phyloP scores from a whole-genome alignment of 2,113 vertebrate genomes.

The Osmerus eperlanus region DNA sequence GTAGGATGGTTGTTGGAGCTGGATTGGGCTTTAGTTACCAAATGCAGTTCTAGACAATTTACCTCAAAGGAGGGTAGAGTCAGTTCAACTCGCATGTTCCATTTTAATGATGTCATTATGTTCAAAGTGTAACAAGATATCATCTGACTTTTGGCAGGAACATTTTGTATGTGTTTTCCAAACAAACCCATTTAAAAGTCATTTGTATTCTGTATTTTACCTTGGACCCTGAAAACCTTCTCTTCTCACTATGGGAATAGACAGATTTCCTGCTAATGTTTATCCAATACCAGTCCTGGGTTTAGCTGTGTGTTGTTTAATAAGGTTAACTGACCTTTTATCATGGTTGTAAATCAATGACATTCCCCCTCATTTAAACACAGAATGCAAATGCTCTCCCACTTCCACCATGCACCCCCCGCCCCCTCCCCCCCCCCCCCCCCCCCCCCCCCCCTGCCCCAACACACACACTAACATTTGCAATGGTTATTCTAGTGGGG shows the following conservation, averaged over 20 bases:
- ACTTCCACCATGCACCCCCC: conserved; percentile 25
- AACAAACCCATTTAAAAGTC: conserved; percentile 59
- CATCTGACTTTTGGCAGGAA: neutral
- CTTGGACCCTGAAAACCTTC: conserved; percentile 46
- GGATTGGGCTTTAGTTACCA: no score
- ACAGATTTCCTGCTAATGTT: conserved; percentile 71
- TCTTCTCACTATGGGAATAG: conserved; percentile 54
- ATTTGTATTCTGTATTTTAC: conserved; percentile 58
- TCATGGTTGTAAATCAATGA: conserved; percentile 69
- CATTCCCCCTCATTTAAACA: conserved; percentile 54
- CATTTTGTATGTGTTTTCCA: conserved; percentile 34
- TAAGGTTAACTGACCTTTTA: conserved; percentile 70
- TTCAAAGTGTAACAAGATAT: no score
- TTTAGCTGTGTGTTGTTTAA: conserved; percentile 69
- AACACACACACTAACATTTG: neutral
- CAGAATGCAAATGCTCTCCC: conserved; percentile 63
- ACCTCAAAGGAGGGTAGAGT: no score
- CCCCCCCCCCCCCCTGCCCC: conserved; percentile 3
- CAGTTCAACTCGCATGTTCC: no score
- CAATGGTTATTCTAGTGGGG: neutral
- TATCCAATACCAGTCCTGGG: conserved; percentile 65
- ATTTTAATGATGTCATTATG: no score
- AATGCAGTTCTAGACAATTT: no score
- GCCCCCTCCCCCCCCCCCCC: no score
- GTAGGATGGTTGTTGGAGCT: no score